A percentile compares a stretch with the other conserved stretches of the same genome.
These are phyloP conservation scores for Poecile atricapillus DNA, from an alignment of 2,113 vertebrate genomes.

Conservation along the genomic window DNA sequence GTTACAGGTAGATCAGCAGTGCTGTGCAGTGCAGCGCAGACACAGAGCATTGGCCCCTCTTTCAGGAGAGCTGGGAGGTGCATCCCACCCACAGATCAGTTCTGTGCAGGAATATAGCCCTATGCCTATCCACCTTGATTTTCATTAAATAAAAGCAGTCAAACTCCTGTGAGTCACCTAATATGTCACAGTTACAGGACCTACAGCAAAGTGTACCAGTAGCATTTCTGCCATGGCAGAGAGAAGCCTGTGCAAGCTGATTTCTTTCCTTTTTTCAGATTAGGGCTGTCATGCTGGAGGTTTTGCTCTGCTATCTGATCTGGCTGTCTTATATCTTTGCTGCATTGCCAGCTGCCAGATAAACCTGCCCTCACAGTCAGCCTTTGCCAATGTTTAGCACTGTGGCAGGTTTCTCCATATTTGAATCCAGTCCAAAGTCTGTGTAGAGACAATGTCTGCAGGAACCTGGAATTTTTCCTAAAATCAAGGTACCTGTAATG, in stretches of 20 bases:
- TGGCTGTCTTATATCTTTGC: not conserved
- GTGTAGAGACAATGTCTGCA: not conserved
- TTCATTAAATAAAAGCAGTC: not conserved
- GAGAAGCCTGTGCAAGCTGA: not conserved
- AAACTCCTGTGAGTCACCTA: not conserved
- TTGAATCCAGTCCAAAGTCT: not conserved
- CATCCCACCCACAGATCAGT: not conserved
- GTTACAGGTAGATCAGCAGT: not conserved
- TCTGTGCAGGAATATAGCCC: not conserved
- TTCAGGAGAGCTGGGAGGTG: not conserved
- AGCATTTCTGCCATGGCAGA: not conserved
- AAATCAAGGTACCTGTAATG: not conserved
- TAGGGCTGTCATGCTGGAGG: not conserved
- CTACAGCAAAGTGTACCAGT: not conserved
- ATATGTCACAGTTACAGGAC: not conserved
- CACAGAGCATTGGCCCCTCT: not conserved
- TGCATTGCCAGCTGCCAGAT: not conserved
- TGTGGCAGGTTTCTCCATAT: not conserved
- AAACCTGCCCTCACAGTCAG: not conserved
- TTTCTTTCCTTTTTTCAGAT: not conserved
- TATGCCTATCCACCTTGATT: not conserved
- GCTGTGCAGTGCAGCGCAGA: not conserved
- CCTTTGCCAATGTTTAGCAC: not conserved
- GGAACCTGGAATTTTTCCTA: not conserved
- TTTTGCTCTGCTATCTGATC: not conserved